Percentiles rank a stretch among this genome's conserved stretches.
These are phyloP conservation scores for Synanthedon formicaeformis DNA, from an alignment of 2,888 invertebrate genomes.

Conservation along the genomic window DNA sequence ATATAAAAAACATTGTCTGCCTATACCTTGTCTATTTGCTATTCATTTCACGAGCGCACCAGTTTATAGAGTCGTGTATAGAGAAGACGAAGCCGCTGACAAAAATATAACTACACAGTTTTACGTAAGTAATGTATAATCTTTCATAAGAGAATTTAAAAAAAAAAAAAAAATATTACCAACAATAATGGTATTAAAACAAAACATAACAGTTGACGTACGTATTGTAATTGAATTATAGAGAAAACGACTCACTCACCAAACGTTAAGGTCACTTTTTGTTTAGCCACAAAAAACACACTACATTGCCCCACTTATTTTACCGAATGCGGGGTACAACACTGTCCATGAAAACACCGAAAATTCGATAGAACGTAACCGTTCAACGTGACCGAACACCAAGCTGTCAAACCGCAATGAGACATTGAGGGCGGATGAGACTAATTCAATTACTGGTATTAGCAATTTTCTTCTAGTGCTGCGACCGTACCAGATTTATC, in stretches of 20 bases:
- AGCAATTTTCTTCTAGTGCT: slow-evolving; percentile 55
- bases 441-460: slow-evolving; percentile 68
- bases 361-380: neutral
- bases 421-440: slow-evolving; percentile 47
- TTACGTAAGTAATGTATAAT: no score
- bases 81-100: no score
- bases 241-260: neutral
- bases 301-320: neutral
- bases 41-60: no score
- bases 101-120: no score
- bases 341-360: neutral
- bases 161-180: no score
- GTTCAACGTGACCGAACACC: slow-evolving; percentile 15
- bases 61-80: no score
- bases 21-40: no score
- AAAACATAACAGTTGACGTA: neutral
- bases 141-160: no score
- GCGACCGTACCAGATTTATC: slow-evolving; percentile 16
- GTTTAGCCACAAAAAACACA: neutral
- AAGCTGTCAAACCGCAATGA: slow-evolving; percentile 42
- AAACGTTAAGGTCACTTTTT: neutral
- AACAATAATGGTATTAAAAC: neutral
- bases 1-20: no score
- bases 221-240: neutral
- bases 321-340: neutral